Base-by-base conservation (phyloP, 1,140 invertebrate genomes). In the Sinella curviseta region DNA sequence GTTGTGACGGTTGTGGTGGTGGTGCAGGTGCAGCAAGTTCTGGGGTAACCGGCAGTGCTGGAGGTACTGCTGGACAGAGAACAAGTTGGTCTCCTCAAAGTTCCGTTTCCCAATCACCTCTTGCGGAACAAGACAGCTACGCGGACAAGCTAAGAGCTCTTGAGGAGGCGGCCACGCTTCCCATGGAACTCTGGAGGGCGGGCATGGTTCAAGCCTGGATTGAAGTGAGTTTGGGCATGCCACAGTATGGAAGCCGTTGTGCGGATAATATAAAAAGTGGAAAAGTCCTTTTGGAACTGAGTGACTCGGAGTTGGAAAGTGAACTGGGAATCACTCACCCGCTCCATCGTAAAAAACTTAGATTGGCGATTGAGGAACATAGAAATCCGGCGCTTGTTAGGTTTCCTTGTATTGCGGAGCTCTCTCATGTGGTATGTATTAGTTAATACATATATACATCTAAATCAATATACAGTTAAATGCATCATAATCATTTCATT, bases 221-320 rank as follows among this genome's bases (percentile, higher is more conserved):
- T 48, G 95, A 97, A 87, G 92, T 97, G 26, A 94, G 94, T 0
- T 90, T 98, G 1, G 95, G 94, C 26, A 97, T 98, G 95, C 94
- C 95, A 0, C 94, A 96, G 84, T 97, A 97, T 84, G 94, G 94
- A 0, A 91, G 92, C 16, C 89, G 92, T 77, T 96, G 95, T 86
- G 93, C 94, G 26, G 94, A 96, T 85, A 97, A 97, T 86, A 92
- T 98, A 67, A 97, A 97, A 86, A 97, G 95, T 86, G 96, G 96
- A 83, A 97, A 96, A 91, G 93, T 97, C 82, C 88, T 97, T 82
- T 89, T 97, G 74, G 95, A 96, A 88, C 87, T 97, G 82, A 95
- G 92, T 85, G 95, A 98, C 86, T 90, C 92, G 17, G 95, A 97
- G 86, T 86, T 97, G 82, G 94, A 96, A 87, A 92, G 93, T 1